Evolutionary conservation across 2,888 invertebrate species (phyloP), one percentile per base, ranked within the genome.

Genomic region (Xestia ashworthii): DNA sequence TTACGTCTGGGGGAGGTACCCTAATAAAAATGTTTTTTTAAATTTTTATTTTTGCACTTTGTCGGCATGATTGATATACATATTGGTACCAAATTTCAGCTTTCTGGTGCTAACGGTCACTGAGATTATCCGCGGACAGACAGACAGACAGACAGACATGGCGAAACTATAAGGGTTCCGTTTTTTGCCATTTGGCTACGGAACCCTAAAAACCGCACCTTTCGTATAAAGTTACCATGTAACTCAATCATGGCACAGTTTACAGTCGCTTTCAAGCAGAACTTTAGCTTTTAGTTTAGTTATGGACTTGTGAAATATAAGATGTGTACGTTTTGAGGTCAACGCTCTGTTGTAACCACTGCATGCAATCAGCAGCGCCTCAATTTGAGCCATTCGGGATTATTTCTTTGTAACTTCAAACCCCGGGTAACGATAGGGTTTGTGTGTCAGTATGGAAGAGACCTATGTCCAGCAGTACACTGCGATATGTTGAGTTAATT

Each of bases 231-330:
- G 22, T 78, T 73, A 67, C 22, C 48, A 62, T 62, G 25, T 74
- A 46, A 70, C 44, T 71, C 25, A 66, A 70, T 64, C 38, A 74
- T 48, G 60, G 32, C 25, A 50, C 58, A 48, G 67, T 68, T 68
- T 71, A 48, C 11, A 41, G 58, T 74, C 48, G 22, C 32, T 80
- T 55, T 53, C n/a, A 53, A 53, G 62, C 50, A 22, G 53, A 65
- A 58, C 16, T 76, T 69, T 5, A 68, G 55, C 38, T 71, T 38
- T 46, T 8, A 60, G 55, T 65, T 58, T 69, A 19, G 32, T 41
- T n/a, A 77, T 55, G n/a, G 60, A 60, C 12, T 72, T 55, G 16
- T 72, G 32, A 69, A 80, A 69, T 76, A 46, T 65, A 66, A 62
- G 46, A 71, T 62, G 65, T n/a, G 53, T 5, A 41, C 16, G 38